These are phyloP conservation scores for Eciton burchellii DNA, from an alignment of 1,140 invertebrate genomes.

Conservation along the genomic window DNA sequence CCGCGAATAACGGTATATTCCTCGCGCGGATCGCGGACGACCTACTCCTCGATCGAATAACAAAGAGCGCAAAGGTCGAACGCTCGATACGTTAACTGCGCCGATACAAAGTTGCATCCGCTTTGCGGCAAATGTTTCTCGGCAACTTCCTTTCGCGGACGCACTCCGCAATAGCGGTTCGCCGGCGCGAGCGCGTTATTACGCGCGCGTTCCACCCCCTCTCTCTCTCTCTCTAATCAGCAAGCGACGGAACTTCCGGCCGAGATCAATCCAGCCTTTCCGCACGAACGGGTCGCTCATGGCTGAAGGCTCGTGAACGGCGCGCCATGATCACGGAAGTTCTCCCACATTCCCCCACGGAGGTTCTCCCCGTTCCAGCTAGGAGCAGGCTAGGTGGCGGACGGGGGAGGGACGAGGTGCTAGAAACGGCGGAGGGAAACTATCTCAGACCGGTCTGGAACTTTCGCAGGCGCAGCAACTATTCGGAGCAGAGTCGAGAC, in stretches of 20 bases:
- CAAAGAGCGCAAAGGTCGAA: not conserved
- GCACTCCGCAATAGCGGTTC: slow-evolving; percentile 3
- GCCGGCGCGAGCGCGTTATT: slow-evolving; percentile 40
- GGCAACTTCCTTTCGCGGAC: not conserved
- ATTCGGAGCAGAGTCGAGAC: slow-evolving; percentile 72
- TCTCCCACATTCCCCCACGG: slow-evolving; percentile 14
- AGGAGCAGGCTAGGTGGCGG: not conserved
- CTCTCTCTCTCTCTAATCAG: no score
- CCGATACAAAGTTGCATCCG: not conserved
- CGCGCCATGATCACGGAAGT: slow-evolving; percentile 57
- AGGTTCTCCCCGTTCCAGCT: slow-evolving; percentile 18
- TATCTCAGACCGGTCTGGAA: slow-evolving; percentile 76
- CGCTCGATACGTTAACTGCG: not conserved
- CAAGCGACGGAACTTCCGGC: slow-evolving; percentile 53
- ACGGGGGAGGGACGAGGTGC: slow-evolving; percentile 35
- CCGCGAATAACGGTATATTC: no score
- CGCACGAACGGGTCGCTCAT: slow-evolving; percentile 24
- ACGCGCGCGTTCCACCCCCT: slow-evolving; percentile 23
- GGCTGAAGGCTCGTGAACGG: slow-evolving; percentile 10
- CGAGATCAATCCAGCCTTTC: slow-evolving; percentile 68
- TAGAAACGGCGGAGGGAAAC: slow-evolving; percentile 77
- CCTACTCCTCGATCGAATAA: not conserved
- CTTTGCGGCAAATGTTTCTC: not conserved
- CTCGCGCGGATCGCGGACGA: not conserved
- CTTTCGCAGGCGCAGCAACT: slow-evolving; percentile 72